Conservation (phyloP, 2,113 vertebrate species). For the Podocnemis expansa region DNA sequence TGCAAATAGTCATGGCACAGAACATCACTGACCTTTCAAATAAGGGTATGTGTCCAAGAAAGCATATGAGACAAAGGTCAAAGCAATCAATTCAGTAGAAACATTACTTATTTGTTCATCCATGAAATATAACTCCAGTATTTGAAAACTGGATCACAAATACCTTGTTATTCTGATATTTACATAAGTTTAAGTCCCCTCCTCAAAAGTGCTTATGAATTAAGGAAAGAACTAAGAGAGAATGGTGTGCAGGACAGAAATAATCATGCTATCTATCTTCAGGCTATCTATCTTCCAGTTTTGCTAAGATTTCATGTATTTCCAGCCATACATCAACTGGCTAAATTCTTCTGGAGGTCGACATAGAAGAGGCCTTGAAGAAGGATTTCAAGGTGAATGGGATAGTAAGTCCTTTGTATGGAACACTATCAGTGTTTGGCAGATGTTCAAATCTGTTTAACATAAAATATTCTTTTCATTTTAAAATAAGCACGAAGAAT, state of each 20-base stretch:
- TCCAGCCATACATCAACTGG: not conserved
- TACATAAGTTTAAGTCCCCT: not conserved
- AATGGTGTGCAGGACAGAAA: not conserved
- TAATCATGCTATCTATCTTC: not conserved
- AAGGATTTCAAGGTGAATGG: not conserved
- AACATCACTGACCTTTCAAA: not conserved
- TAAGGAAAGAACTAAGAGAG: not conserved
- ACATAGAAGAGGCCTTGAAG: not conserved
- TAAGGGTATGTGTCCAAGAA: not conserved
- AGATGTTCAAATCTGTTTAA: not conserved
- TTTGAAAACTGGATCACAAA: not conserved
- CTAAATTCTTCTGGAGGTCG: not conserved
- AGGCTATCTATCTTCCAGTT: not conserved
- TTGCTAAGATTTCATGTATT: not conserved
- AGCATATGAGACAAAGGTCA: not conserved
- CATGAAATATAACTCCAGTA: not conserved
- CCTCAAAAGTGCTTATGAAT: not conserved
- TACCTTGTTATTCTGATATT: not conserved
- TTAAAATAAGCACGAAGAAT: too few species aligned
- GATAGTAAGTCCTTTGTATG: not conserved
- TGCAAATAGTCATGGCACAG: not conserved
- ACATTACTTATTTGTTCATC: not conserved
- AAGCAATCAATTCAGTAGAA: not conserved
- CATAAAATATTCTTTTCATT: not conserved
- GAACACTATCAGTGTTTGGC: not conserved